Evolutionary conservation across 2,888 invertebrate species (phyloP).

Genomic region (Cheilosia impressa): DNA sequence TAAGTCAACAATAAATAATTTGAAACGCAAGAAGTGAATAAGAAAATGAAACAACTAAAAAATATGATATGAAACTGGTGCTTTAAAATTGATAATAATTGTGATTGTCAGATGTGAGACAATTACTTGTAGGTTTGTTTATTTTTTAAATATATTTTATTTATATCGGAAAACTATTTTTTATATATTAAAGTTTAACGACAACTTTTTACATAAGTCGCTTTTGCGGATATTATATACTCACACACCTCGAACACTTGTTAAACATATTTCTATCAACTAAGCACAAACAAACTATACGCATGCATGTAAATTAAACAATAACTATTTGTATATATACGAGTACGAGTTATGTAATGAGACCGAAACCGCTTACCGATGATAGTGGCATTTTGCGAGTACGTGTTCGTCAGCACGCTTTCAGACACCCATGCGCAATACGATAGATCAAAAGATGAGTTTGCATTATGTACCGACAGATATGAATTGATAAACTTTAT

Average conservation of each 20-base stretch:
- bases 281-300: slow-evolving; percentile 38
- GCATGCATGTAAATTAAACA: slow-evolving; percentile 2
- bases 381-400: neutral
- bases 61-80: slow-evolving; percentile 58
- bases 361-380: neutral
- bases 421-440: neutral
- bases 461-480: neutral
- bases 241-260: slow-evolving; percentile 62
- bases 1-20: neutral
- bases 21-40: slow-evolving; percentile 12
- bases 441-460: neutral
- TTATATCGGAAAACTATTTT: slow-evolving; percentile 41
- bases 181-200: slow-evolving; percentile 34
- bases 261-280: slow-evolving; percentile 49
- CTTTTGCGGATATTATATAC: slow-evolving; percentile 62
- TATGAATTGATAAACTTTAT: neutral
- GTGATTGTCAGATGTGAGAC: slow-evolving; percentile 33
- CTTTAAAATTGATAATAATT: slow-evolving; percentile 68
- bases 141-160: slow-evolving; percentile 33
- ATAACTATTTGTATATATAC: neutral
- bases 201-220: slow-evolving; percentile 44
- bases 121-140: slow-evolving; percentile 28
- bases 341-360: neutral
- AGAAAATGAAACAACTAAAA: slow-evolving; percentile 1
- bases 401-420: neutral